Percentiles rank a stretch among this genome's conserved stretches.
phyloP scores from a whole-genome alignment of 2,888 invertebrate species.

The Dasypolia templi region DNA sequence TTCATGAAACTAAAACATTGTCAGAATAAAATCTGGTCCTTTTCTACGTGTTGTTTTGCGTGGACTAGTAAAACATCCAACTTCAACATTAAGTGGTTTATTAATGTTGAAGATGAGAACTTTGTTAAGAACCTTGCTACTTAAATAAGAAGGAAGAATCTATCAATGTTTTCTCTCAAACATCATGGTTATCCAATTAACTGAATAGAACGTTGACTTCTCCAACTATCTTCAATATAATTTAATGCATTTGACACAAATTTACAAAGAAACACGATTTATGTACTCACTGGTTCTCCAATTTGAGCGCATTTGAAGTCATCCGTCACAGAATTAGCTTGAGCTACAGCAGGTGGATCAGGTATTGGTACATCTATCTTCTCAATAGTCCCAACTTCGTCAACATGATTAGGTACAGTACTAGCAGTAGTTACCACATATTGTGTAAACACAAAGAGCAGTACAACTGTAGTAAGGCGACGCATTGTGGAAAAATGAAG shows the following conservation, averaged over 20 bases:
- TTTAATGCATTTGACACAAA: not conserved
- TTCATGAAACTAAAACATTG: not conserved
- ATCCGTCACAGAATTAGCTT: constrained; percentile 31
- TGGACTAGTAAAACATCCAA: not conserved
- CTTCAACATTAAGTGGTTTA: not conserved
- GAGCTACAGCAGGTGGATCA: constrained; percentile 4
- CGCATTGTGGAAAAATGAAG: constrained; percentile 48
- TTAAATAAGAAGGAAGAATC: not conserved
- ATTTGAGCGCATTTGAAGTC: constrained; percentile 47
- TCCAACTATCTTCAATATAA: not conserved
- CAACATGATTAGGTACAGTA: constrained; percentile 24
- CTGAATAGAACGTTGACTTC: not conserved
- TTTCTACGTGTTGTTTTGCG: not conserved
- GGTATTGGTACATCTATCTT: constrained; percentile 30
- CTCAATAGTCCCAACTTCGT: constrained; percentile 28
- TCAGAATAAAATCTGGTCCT: not conserved
- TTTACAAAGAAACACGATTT: not conserved
- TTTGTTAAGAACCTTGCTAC: too few relatives aligned
- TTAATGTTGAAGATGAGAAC: too few relatives aligned
- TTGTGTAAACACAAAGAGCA: constrained; percentile 39
- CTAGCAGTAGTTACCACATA: constrained; percentile 22
- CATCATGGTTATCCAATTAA: not conserved
- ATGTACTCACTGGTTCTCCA: constrained; percentile 54
- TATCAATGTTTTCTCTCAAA: constrained; percentile 1
- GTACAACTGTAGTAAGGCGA: constrained; percentile 43